These are phyloP conservation scores for Sorex fumeus DNA, from an alignment of 2,113 vertebrate species.

Conservation along the genomic window DNA sequence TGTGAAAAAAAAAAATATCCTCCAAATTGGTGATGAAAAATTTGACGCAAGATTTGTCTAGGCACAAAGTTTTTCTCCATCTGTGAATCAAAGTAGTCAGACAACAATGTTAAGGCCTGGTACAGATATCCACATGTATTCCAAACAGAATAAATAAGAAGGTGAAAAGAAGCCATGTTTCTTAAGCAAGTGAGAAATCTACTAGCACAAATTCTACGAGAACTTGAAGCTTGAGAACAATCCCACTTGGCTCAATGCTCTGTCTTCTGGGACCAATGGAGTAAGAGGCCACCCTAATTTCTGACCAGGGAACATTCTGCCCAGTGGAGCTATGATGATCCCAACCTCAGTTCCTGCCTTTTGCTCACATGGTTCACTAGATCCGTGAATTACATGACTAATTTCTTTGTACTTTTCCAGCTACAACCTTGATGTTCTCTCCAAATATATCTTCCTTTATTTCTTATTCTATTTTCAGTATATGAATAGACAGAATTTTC, in stretches of 20 bases:
- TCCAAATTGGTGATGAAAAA: not conserved
- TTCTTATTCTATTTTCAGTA: not conserved
- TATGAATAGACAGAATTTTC: slow-evolving; percentile 18
- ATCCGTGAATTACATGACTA: not conserved
- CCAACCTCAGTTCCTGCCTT: not conserved
- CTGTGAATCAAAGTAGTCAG: not conserved
- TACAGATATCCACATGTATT: not conserved
- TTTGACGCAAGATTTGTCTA: not conserved
- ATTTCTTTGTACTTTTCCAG: not conserved
- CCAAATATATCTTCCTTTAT: not conserved
- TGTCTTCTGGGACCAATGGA: not conserved
- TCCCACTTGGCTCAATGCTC: not conserved
- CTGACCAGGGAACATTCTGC: not conserved
- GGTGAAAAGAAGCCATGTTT: not conserved
- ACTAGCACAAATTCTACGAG: not conserved
- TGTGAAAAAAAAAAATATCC: too few species aligned
- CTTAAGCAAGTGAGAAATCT: not conserved
- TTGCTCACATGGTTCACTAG: not conserved
- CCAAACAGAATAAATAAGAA: slow-evolving; percentile 9
- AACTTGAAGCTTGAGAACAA: not conserved
- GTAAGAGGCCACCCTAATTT: accelerated
- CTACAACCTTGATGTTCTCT: not conserved
- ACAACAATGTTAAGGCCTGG: not conserved
- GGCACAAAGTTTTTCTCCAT: not conserved
- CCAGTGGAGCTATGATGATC: not conserved